Percentiles rank a stretch among this genome's conserved stretches.
These are phyloP conservation scores for Tridacna crocea DNA, from an alignment of 2,888 invertebrate species.

Conservation along the genomic window DNA sequence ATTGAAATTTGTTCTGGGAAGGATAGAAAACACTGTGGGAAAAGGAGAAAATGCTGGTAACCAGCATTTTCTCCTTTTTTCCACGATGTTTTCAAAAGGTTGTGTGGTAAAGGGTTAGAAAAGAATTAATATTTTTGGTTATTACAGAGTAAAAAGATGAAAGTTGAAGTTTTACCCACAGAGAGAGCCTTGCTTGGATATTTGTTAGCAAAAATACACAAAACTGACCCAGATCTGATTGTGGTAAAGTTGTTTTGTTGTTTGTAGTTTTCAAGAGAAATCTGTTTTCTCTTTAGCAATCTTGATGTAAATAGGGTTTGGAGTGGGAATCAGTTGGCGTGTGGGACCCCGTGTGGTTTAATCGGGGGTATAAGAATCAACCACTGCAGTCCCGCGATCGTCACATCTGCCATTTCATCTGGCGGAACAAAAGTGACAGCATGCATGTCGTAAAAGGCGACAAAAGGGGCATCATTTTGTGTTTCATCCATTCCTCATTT, in stretches of 20 bases:
- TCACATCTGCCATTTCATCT: too few species aligned
- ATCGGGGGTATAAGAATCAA: too few species aligned
- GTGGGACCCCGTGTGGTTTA: too few species aligned
- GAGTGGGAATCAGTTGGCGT: too few species aligned
- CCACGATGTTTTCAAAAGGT: not conserved
- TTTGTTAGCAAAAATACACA: conserved; percentile 93
- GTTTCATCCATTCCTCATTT: too few species aligned
- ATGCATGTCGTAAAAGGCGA: too few species aligned
- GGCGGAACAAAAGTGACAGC: too few species aligned
- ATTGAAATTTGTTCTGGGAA: not conserved
- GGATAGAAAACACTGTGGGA: not conserved
- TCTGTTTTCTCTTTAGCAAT: too few species aligned
- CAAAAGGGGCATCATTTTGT: too few species aligned
- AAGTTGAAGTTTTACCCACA: conserved; percentile 91
- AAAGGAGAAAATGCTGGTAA: not conserved
- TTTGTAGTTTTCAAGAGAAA: too few species aligned
- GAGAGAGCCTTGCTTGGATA: conserved; percentile 94
- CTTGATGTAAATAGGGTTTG: too few species aligned
- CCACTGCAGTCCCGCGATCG: too few species aligned
- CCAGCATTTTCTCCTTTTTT: not conserved
- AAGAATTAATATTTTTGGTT: not conserved
- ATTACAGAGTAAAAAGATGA: conserved; percentile 82
- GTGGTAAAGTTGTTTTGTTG: conserved; percentile 85
- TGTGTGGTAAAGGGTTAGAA: not conserved
- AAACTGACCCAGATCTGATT: conserved; percentile 96